Base-by-base conservation (phyloP, 2,888 invertebrate genomes). In the Pseudolycoriella hygida region DNA sequence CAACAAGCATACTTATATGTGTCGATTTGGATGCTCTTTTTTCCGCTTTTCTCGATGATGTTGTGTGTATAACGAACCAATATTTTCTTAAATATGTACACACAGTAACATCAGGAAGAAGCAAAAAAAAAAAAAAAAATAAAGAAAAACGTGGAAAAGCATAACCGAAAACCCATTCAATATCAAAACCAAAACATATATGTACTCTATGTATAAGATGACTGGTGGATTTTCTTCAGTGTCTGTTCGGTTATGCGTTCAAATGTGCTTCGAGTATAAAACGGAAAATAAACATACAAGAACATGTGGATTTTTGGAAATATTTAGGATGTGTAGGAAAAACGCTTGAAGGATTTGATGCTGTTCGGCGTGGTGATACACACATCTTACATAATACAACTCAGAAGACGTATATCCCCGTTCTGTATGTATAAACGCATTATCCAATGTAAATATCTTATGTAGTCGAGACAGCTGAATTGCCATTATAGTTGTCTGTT, bases 401-500 rank as follows among this genome's bases (percentile, higher is more conserved):
- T 4, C 5, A 25, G 25, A 25, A 25, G 25, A 25, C 25, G 25
- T n/a, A 8, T 25, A 25, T 25, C 4, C 25, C 25, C 25, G 25
- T 8, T 25, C 4, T 25, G 8, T 25, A 8, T 25, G 8, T 25
- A 25, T 25, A 25, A 25, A 25, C 25, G 25, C 25, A 25, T 25
- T 25, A 25, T 25, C 8, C 25, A 25, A 25, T 25, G 25, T 25
- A 25, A 25, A 25, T 25, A 25, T 25, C 25, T 25, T 25, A 25
- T 25, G 25, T 14, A 34, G 34, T 34, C 34, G 34, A 34, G 34
- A 34, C 34, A 34, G 34, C 34, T 34, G 34, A 34, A 34, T 34
- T 34, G 34, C 34, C 34, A 34, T 34, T 25, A 34, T 34, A 34
- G 34, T 34, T 34, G 34, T 34, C 34, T 34, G 34, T 34, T 34